Base-by-base conservation (phyloP, 2,888 invertebrate genomes). In the Ctena decussata region DNA sequence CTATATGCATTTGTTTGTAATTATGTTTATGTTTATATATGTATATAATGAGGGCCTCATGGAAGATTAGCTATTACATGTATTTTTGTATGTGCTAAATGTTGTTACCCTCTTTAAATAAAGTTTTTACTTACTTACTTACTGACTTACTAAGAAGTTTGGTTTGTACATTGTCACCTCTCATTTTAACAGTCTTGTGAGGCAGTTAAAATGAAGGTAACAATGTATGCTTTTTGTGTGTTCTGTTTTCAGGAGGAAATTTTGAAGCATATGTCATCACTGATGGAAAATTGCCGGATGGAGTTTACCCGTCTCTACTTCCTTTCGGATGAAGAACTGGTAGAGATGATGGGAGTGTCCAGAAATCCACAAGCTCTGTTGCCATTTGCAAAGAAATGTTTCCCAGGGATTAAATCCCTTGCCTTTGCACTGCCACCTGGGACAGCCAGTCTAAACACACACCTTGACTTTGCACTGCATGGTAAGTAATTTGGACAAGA, bases 231-330 rank as follows among this genome's bases (percentile, higher is more conserved):
- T n/a, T 11, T n/a, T 53, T 53, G 12, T 35, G 60, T 53, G 24
- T 49, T 18, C 24, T 53, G 46, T 37, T 21, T 86, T 11, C 88
- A 95, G 95, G 95, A 95, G 82, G 93, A 93, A 76, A 93, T 95
- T 30, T 81, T 95, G 80, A 94, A 93, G 75, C 87, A 93, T 41
- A 87, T 95, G 53, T 87, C 92, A 27, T 71, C 70, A 1, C 77
- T 93, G 32, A 86, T 95, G 82, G 94, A 95, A 49, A 88, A 85
- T 11, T 90, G 92, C 24, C 84, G 95, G 35, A 87, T 84, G 32
- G 92, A 93, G 82, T 95, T 95, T 80, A 94, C 95, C 0, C 91
- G 95, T 8, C 94, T 95, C 27, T 95, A 94, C 87, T 95, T 95
- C 90, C 93, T 95, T 85, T 95, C 94, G 71, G 91, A 95, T 80